Percentiles rank a stretch among this genome's conserved stretches.
Conservation (phyloP, 1,140 invertebrate species). For the Tetramorium alpestre region DNA sequence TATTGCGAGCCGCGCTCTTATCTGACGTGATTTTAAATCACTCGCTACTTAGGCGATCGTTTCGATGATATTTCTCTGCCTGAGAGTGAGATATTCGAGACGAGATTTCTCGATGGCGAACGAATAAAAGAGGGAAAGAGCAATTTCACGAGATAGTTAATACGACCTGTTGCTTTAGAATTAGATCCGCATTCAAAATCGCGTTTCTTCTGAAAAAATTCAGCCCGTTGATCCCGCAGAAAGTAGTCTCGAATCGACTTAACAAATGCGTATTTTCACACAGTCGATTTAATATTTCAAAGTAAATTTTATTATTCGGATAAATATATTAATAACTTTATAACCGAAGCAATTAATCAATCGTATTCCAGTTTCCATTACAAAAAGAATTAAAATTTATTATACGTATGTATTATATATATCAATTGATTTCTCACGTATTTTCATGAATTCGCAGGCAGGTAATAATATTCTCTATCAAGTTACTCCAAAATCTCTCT, state of each 20-base stretch:
- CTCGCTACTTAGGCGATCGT: conserved; percentile 10
- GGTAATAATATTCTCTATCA: not conserved
- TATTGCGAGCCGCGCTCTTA: conserved; percentile 49
- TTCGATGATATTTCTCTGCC: conserved; percentile 25
- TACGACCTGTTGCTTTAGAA: not conserved
- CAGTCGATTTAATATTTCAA: not conserved
- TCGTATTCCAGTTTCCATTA: not conserved
- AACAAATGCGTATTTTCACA: not conserved
- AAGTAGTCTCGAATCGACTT: not conserved
- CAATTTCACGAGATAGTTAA: not conserved
- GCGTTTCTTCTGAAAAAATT: not conserved
- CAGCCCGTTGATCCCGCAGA: too few species aligned
- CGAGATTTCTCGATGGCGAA: not conserved
- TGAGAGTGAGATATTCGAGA: not conserved
- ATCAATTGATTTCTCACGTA: not conserved
- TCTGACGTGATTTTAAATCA: conserved; percentile 61
- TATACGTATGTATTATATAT: not conserved
- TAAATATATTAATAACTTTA: not conserved
- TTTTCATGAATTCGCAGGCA: not conserved
- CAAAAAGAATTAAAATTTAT: not conserved
- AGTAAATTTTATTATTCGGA: not conserved
- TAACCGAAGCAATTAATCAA: not conserved
- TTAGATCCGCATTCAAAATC: not conserved
- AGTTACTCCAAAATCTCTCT: not conserved
- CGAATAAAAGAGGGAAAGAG: not conserved